Conservation (phyloP, 2,888 invertebrate genomes). For the Cancer borealis region DNA sequence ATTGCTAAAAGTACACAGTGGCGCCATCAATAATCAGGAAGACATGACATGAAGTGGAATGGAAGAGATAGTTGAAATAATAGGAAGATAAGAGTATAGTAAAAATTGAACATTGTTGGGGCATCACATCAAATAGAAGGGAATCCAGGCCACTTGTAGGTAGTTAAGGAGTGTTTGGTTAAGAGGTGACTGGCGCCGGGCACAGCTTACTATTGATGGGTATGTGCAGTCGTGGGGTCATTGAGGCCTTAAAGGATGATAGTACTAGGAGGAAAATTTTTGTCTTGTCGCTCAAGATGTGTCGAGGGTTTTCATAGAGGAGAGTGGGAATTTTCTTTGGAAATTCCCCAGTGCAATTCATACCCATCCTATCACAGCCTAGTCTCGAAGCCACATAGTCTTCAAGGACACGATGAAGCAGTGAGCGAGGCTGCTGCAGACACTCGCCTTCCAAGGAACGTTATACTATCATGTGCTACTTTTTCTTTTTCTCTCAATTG, state of each 20-base stretch:
- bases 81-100: not conserved
- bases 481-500: not conserved
- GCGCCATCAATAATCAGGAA: not conserved
- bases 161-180: not conserved
- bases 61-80: conserved; percentile 9
- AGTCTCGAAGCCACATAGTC: not conserved
- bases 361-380: not conserved
- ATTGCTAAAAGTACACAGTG: not conserved
- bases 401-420: not conserved
- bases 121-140: not conserved
- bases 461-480: not conserved
- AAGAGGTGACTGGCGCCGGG: not conserved
- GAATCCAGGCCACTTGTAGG: conserved; percentile 15
- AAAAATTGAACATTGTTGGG: not conserved
- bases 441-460: not conserved
- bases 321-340: not conserved
- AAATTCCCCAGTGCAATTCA: not conserved
- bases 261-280: not conserved
- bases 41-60: not conserved
- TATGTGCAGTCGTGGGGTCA: not conserved
- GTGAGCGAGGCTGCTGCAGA: not conserved
- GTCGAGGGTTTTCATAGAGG: not conserved
- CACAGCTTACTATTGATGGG: not conserved
- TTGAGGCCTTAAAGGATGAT: not conserved
- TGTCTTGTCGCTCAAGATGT: not conserved